A percentile compares a stretch with the other conserved stretches of the same genome.
Conservation (phyloP, 2,113 vertebrate species). For the Aythya baeri region DNA sequence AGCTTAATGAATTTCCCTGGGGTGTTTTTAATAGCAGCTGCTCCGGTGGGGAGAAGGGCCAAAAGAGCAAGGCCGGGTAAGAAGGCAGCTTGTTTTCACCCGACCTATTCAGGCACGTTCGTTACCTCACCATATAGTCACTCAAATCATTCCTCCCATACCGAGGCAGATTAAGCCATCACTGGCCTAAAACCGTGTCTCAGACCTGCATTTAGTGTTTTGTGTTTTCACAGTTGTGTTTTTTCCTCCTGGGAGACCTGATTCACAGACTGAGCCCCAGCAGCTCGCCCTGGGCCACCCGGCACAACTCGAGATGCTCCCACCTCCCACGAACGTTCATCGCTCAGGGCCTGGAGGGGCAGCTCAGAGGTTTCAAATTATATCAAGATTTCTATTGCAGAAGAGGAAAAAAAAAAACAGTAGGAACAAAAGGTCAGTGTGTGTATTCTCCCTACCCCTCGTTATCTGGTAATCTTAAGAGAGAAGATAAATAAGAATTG, state of each 20-base stretch:
- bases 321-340: not conserved
- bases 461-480: not conserved
- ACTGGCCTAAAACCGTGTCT: not conserved
- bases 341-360: not conserved
- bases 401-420: not conserved
- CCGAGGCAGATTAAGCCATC: not conserved
- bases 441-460: not conserved
- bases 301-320: not conserved
- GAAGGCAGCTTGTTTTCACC: not conserved
- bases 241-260: not conserved
- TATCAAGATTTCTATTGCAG: not conserved
- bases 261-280: not conserved
- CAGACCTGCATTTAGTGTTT: not conserved
- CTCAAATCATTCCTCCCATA: not conserved
- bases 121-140: not conserved
- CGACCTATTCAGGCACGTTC: not conserved
- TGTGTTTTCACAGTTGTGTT: not conserved
- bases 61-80: not conserved
- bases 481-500: not conserved
- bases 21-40: not conserved
- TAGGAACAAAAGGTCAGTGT: constrained; percentile 21
- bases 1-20: not conserved
- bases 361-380: not conserved
- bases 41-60: not conserved
- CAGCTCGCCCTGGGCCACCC: not conserved